A percentile compares a stretch with the other conserved stretches of the same genome.
phyloP scores from a whole-genome alignment of 2,797 vertebrate genomes.

The Lagothrix lagotricha region DNA sequence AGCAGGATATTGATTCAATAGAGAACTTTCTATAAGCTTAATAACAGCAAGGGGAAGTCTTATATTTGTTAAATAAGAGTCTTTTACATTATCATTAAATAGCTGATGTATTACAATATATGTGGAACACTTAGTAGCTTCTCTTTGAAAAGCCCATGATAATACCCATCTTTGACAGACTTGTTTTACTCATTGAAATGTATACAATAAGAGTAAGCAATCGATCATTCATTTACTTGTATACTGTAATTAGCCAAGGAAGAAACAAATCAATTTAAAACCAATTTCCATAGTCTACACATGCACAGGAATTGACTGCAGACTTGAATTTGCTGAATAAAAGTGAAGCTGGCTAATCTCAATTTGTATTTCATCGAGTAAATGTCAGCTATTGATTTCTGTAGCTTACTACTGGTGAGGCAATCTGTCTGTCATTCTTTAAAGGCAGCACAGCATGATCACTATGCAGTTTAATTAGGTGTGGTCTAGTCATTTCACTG shows the following conservation, averaged over 20 bases:
- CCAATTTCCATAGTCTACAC: slow-evolving; percentile 69
- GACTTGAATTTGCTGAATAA: slow-evolving; percentile 81
- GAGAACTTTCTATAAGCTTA: slow-evolving; percentile 41
- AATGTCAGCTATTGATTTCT: slow-evolving; percentile 84
- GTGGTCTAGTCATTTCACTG: slow-evolving; percentile 78
- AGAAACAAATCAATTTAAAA: slow-evolving; percentile 80
- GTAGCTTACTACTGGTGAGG: slow-evolving; percentile 76
- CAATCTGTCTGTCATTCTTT: slow-evolving; percentile 80
- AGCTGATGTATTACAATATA: background rate
- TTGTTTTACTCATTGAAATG: slow-evolving; percentile 69
- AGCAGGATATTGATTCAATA: background rate
- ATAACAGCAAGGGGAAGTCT: slow-evolving; percentile 29
- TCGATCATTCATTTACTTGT: slow-evolving; percentile 78
- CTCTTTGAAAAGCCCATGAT: background rate
- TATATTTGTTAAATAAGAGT: slow-evolving; percentile 54
- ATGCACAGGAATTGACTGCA: slow-evolving; percentile 81
- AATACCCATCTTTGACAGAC: slow-evolving; percentile 52
- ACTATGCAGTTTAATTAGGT: slow-evolving; percentile 80
- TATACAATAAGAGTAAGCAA: slow-evolving; percentile 56
- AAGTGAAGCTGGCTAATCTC: slow-evolving; percentile 82
- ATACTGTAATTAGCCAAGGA: slow-evolving; percentile 80
- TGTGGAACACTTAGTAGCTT: slow-evolving; percentile 13
- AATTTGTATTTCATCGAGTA: slow-evolving; percentile 84
- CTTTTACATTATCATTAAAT: slow-evolving; percentile 38
- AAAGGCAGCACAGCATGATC: slow-evolving; percentile 69